Evolutionary conservation across 2,888 invertebrate species (phyloP).

Genomic region (Agrotis puta): DNA sequence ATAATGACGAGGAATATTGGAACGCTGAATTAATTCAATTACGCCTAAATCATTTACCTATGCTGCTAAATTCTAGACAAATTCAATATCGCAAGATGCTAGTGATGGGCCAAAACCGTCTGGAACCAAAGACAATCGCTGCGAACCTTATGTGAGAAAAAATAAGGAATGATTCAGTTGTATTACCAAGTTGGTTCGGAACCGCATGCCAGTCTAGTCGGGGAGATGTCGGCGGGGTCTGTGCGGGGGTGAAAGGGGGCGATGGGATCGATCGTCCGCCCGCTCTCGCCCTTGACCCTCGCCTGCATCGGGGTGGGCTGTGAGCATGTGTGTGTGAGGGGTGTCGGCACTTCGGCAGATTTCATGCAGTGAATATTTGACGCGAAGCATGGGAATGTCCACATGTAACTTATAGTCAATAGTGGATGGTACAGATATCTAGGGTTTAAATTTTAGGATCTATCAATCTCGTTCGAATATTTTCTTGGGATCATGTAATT

Average conservation of each 20-base stretch:
- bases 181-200: constrained; percentile 29
- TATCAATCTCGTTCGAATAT: background rate
- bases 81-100: constrained; percentile 40
- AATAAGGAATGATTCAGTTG: constrained; percentile 34
- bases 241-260: constrained; percentile 35
- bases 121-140: constrained; percentile 12
- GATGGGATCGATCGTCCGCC: constrained; percentile 72
- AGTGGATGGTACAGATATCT: background rate
- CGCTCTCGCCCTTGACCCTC: constrained; percentile 85
- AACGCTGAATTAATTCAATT: constrained; percentile 11
- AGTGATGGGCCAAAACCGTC: constrained; percentile 12
- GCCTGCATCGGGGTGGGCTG: constrained; percentile 64
- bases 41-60: constrained; percentile 14
- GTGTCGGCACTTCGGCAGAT: constrained; percentile 45
- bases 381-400: constrained; percentile 23
- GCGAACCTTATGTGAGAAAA: constrained; percentile 19
- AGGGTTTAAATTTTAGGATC: background rate
- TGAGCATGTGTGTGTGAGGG: constrained; percentile 52
- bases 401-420: constrained; percentile 10
- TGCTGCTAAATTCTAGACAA: constrained; percentile 30
- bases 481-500: background rate
- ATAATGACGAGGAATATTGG: background rate
- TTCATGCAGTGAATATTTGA: constrained; percentile 61
- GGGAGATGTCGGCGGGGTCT: constrained; percentile 61
- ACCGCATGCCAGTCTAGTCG: constrained; percentile 72